Evolutionary conservation across 2,113 vertebrate genomes (phyloP), one percentile per base, ranked within the genome.

Genomic region (Mobula birostris): DNA sequence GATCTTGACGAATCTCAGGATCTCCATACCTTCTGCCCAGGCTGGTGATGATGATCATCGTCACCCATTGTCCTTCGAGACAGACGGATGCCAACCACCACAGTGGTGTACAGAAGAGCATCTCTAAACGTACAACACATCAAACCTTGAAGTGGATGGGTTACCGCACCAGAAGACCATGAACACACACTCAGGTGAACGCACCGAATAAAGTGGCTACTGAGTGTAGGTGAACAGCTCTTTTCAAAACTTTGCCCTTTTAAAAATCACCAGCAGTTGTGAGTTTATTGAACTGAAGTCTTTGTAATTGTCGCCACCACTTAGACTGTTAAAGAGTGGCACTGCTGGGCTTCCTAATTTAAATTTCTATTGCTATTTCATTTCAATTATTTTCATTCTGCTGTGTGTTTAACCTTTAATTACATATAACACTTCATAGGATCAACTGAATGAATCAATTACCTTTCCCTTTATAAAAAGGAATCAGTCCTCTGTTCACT

Each of bases 371-470:
- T 88, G 85, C 58, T 17, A 66, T 88, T 66, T 88, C 58, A 88
- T 88, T 88, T 88, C 85, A 61, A 88, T 66, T 88, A 88, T 88
- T 61, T 88, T 63, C 58, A 66, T 88, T 88, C 29, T n/a, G 32
- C 85, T 32, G 27, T 63, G 58, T 63, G 29, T 32, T 15, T 63
- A 66, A 63, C 29, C 85, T 88, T 63, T 32, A 88, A 63, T 88
- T 83, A 83, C 17, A 85, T 29, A 85, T 27, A 85, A 85, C 24
- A 29, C 56, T 87, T 87, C 58, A 9, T 88, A 32, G 85, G 58
- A 63, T 88, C 85, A 66, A 63, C 85, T 88, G 85, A 88, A 63
- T 66, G 12, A n/a, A 88, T 88, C 58, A 88, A 63, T 88, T 87
- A 61, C 56, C 19, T 79, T 88, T 88, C 27, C 27, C 61, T n/a